Evolutionary conservation across 2,797 vertebrate species (phyloP), one percentile per base, ranked within the genome.

Genomic region (Pelodytes ibericus): DNA sequence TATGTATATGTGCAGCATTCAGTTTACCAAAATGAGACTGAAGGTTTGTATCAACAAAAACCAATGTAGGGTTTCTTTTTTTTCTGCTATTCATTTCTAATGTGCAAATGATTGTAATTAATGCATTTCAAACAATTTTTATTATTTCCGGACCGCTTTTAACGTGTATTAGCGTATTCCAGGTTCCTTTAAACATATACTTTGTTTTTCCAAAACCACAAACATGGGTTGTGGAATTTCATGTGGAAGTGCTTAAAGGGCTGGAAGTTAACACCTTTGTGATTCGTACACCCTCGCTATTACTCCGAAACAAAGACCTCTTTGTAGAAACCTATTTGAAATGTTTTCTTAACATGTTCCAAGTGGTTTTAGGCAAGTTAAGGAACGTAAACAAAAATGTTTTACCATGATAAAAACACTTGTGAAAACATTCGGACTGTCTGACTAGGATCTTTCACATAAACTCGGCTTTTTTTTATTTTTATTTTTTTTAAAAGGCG

Each of bases 371-470:
- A 95, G 95, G 95, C 96, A 95, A 94, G 94, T 94, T n/a, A 96
- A 98, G 94, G 95, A 96, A 99, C 97, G 96, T 98, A 99, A 98
- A 98, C 95, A 98, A 98, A n/a, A 95, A 98, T 98, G 96, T 98
- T n/a, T n/a, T 97, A 96, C 95, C 95, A 96, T 93, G 96, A 98
- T 98, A 99, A 98, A 98, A 98, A 96, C 96, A 98, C 96, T 97
- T 98, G 96, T 98, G 93, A 96, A 98, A 99, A 98, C 95, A 98
- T 83, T 91, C 89, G 92, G 94, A 91, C 93, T 94, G 94, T 95
- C 76, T 91, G 87, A 88, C 63, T 91, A 85, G 89, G 94, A 89
- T 88, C 89, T 91, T 95, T 95, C 93, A 88, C 86, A 86, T 86
- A 75, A 89, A 86, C 82, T 84, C 80, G 82, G 86, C 82, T 84